Evolutionary conservation across 2,113 vertebrate species (phyloP), one percentile per base, ranked within the genome.

Genomic region (Progne subis): DNA sequence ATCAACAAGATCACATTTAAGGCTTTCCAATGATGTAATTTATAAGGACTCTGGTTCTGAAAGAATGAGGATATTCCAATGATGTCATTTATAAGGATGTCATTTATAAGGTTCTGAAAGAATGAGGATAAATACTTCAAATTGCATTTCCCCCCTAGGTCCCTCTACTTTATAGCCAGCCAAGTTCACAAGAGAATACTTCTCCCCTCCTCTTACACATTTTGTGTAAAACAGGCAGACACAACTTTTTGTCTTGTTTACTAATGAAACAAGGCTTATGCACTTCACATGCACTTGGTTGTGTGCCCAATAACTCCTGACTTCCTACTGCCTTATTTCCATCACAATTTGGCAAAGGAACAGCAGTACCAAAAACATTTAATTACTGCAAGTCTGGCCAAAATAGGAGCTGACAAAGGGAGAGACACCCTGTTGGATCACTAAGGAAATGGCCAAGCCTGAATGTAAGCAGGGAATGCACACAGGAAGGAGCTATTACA

Each of bases 81-180:
- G 19, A 23, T 0, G 0, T 19, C 4, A 50, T 24, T 83, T 77
- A n/a, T 37, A 77, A 75, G 24, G 32, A 31, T 1, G 1, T 37
- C 37, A 37, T 37, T 37, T 37, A 37, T 37, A 37, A 37, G 37
- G 41, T 53, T 84, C 57, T 72, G 37, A 75, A 93, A 87, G 52
- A 34, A 78, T 53, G 50, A 76, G 11, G n/a, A 37, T 68, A 47
- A 93, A 87, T 55, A 72, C 21, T 49, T 85, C 37, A 76, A 65
- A 53, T 16, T 61, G 37, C 41, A 49, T 67, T 87, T 56, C 2
- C 8, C 11, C 3, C 10, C 29, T 37, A 50, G 34, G 32, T 14
- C 18, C 23, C 26, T 88, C 50, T 79, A 43, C 18, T 65, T 12
- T 37, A 53, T 14, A 57, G 28, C 46, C 55, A 83, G 20, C 13